Evolutionary conservation across 2,888 invertebrate genomes (phyloP).

Genomic region (Epsilonema sp.): DNA sequence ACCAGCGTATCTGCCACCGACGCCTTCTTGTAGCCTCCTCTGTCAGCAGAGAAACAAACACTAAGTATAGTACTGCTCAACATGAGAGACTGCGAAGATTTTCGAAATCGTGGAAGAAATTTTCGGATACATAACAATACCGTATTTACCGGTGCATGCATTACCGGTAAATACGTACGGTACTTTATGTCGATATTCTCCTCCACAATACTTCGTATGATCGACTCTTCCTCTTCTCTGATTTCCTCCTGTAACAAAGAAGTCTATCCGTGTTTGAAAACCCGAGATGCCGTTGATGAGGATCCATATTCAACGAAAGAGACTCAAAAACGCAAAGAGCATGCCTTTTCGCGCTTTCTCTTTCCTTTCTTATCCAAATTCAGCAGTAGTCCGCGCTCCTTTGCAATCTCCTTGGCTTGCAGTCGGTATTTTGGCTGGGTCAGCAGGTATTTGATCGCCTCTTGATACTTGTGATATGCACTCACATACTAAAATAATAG

Average conservation of each 20-base stretch:
- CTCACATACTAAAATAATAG: conserved; percentile 31
- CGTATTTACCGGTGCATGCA: too few relatives aligned
- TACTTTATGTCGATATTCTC: conserved; percentile 67
- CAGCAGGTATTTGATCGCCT: conserved; percentile 63
- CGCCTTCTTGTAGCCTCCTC: conserved; percentile 70
- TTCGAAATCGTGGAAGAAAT: too few relatives aligned
- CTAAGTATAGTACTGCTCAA: too few relatives aligned
- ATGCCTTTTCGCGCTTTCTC: conserved; percentile 26
- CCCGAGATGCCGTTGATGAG: too few relatives aligned
- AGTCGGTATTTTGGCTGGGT: conserved; percentile 62
- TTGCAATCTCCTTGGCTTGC: conserved; percentile 41
- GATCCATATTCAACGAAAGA: too few relatives aligned
- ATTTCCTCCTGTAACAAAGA: conserved; percentile 29
- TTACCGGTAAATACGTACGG: too few relatives aligned
- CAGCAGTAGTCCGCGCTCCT: conserved; percentile 39
- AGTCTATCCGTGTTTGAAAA: neutral
- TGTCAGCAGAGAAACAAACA: too few relatives aligned
- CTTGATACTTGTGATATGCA: conserved; percentile 41
- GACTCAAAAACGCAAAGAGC: too few relatives aligned
- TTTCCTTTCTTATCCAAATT: conserved; percentile 28
- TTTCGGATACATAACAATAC: too few relatives aligned
- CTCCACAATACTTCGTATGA: conserved; percentile 57
- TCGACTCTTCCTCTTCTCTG: conserved; percentile 53
- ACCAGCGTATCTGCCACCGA: conserved; percentile 52
- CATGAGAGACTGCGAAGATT: too few relatives aligned